Base-by-base conservation (phyloP, 1,140 invertebrate species). In the Drosophila bocqueti region DNA sequence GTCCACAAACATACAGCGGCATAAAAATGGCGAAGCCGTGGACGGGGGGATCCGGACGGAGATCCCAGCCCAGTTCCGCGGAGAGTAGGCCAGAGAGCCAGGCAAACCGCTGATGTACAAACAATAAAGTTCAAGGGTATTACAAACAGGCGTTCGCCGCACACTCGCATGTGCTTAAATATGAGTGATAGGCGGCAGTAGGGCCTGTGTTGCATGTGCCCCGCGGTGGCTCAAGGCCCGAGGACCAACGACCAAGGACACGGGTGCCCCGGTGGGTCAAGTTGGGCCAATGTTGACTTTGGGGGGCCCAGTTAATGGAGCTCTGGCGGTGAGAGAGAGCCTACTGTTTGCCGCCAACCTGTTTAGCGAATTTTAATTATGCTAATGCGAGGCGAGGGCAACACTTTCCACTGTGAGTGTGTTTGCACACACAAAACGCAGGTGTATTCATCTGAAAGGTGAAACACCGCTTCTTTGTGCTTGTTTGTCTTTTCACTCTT, bases 61-160 rank as follows among this genome's bases (percentile, higher is more conserved):
- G 54, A 54, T 57, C 54, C 54, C 54, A 57, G 54, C 36, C 21
- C 59, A 34, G 29, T 24, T 16, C 42, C 26, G 10, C 4, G 58
- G 58, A 31, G 42, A 55, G 68, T 26, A 65, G 43, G 75, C 21
- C 31, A 34, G 8, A n/a, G 66, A 67, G 47, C 67, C 76, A 46
- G 68, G 65, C 81, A 79, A 89, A 81, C 83, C 83, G 73, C 84
- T 89, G 84, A 91, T 91, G 89, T 83, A 77, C 85, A 91, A 91
- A 91, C 90, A 92, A 91, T 91, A 91, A 91, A 91, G 90, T 91
- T 91, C 90, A 91, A 91, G 90, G 90, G 87, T 91, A 80, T 79
- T 79, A 52, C 76, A 79, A 79, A 79, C 76, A 78, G 58, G 59
- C 43, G 49, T 60, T 57, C 29, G 58, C 75, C 71, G 52, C 67